These are phyloP conservation scores for Enteromius mattozi DNA, from an alignment of 2,797 vertebrate species.

Conservation along the genomic window DNA sequence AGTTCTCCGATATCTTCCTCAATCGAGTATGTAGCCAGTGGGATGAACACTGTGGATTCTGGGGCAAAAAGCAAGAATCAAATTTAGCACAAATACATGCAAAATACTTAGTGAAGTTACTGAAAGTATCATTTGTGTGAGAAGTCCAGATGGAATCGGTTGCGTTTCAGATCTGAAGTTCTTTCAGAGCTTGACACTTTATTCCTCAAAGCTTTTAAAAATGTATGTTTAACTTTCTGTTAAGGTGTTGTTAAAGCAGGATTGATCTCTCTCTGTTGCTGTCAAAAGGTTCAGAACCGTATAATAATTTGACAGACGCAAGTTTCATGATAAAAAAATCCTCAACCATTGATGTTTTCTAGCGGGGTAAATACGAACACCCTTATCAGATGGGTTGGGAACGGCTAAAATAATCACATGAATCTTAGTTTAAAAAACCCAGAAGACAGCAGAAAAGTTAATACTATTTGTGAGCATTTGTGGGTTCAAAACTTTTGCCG, in stretches of 20 bases:
- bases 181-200: neutral
- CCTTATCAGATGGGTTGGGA: neutral
- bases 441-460: neutral
- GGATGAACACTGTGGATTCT: conserved; percentile 94
- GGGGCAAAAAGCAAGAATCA: conserved; percentile 22
- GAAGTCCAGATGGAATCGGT: conserved; percentile 1
- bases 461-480: neutral
- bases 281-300: conserved; percentile 10
- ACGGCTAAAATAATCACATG: conserved; percentile 4
- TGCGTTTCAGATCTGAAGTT: neutral
- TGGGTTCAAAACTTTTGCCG: neutral
- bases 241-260: neutral
- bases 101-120: neutral
- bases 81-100: neutral
- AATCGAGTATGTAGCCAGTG: conserved; percentile 81
- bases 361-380: neutral
- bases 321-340: neutral
- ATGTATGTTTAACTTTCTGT: conserved; percentile 1
- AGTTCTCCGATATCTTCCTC: conserved; percentile 92
- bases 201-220: conserved; percentile 10
- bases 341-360: neutral
- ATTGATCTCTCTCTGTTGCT: conserved; percentile 4
- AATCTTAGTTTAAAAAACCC: neutral
- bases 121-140: neutral
- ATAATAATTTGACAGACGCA: neutral